These are phyloP conservation scores for Rhinophrynus dorsalis DNA, from an alignment of 2,797 vertebrate species.

Conservation along the genomic window DNA sequence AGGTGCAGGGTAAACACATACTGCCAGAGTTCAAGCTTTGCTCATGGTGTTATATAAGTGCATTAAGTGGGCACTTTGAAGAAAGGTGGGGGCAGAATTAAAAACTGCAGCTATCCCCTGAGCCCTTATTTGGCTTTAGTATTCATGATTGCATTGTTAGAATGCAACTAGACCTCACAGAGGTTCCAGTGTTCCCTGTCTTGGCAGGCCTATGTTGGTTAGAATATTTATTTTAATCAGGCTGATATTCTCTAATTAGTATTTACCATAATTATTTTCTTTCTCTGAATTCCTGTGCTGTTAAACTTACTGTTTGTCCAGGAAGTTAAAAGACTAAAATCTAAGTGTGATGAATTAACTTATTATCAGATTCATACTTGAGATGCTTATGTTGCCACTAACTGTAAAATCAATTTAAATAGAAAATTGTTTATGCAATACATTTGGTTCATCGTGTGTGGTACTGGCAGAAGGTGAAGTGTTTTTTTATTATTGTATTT, in stretches of 20 bases:
- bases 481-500: conserved; percentile 7
- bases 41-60: not conserved
- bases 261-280: conserved; percentile 36
- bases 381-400: conserved; percentile 19
- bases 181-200: not conserved
- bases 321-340: not conserved
- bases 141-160: not conserved
- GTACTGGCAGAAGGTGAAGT: conserved; percentile 25
- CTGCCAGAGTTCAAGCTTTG: not conserved
- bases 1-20: no score
- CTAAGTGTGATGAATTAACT: conserved; percentile 10
- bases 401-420: conserved; percentile 18
- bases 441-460: conserved; percentile 29
- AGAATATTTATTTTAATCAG: conserved; percentile 28
- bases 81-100: no score
- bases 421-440: conserved; percentile 16
- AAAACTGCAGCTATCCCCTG: no score
- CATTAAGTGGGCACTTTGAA: not conserved
- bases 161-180: conserved; percentile 24
- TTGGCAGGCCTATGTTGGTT: conserved; percentile 8
- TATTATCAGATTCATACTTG: conserved; percentile 11
- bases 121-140: not conserved
- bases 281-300: conserved; percentile 5
- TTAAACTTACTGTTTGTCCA: conserved; percentile 2
- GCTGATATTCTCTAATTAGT: conserved; percentile 30